Conservation (phyloP, 2,888 invertebrate genomes). For the Drosophila acutilabella region DNA sequence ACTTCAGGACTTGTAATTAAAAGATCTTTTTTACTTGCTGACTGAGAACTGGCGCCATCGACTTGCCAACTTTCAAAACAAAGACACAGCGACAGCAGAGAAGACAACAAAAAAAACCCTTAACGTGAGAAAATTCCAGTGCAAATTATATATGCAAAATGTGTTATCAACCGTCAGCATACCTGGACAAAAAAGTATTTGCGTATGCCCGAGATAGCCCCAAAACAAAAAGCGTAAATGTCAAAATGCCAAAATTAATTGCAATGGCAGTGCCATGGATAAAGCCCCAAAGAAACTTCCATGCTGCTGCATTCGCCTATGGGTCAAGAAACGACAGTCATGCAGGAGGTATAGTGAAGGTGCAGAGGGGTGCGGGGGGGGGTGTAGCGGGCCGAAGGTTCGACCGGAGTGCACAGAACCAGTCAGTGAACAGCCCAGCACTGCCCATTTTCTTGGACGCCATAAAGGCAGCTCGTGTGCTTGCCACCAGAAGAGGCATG, state of each 20-base stretch:
- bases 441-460: constrained; percentile 68
- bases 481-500: constrained; percentile 30
- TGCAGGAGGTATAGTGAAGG: neutral
- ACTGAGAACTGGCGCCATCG: constrained; percentile 46
- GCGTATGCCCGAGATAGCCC: constrained; percentile 71
- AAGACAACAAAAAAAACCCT: constrained; percentile 48
- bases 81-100: constrained; percentile 1
- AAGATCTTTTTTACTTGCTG: constrained; percentile 31
- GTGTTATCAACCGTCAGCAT: constrained; percentile 72
- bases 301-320: constrained; percentile 55
- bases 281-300: constrained; percentile 52
- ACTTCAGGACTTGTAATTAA: constrained; percentile 61
- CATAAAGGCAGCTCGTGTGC: constrained; percentile 42
- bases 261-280: constrained; percentile 78
- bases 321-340: constrained; percentile 57
- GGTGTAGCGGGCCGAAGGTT: constrained; percentile 1
- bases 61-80: constrained; percentile 33
- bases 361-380: neutral
- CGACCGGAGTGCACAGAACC: constrained; percentile 23
- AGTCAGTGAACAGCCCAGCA: constrained; percentile 51
- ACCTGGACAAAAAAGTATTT: constrained; percentile 74
- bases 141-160: constrained; percentile 71
- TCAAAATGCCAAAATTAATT: constrained; percentile 81
- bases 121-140: constrained; percentile 75
- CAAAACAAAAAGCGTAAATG: constrained; percentile 74